phyloP scores from a whole-genome alignment of 2,888 invertebrate species.

The Dicyrtoma fusca region DNA sequence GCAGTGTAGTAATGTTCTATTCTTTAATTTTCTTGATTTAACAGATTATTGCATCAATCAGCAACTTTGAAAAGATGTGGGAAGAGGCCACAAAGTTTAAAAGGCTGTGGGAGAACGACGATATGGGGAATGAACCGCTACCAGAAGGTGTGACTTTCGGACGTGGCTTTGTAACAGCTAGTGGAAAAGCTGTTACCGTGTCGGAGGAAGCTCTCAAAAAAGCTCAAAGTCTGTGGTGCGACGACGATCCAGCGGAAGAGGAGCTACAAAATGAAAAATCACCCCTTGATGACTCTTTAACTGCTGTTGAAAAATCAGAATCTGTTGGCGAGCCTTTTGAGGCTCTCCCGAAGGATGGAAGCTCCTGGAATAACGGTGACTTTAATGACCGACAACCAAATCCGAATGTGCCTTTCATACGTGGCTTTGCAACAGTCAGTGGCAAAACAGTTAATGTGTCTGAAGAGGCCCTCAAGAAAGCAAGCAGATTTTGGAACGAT shows the following conservation, averaged over 20 bases:
- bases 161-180: conserved; percentile 57
- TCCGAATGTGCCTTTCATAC: neutral
- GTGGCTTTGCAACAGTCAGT: conserved; percentile 11
- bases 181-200: conserved; percentile 60
- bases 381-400: neutral
- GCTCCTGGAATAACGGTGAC: conserved; percentile 56
- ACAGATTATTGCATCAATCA: too few relatives aligned
- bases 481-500: conserved; percentile 57
- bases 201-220: conserved; percentile 58
- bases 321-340: neutral
- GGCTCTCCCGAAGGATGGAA: conserved; percentile 57
- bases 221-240: conserved; percentile 58
- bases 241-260: conserved; percentile 28
- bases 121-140: too few relatives aligned
- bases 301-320: conserved; percentile 12
- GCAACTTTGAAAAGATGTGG: too few relatives aligned
- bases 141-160: too few relatives aligned
- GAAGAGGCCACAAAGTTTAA: too few relatives aligned
- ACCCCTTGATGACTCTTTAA: neutral
- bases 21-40: too few relatives aligned
- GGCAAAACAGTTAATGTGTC: conserved; percentile 17
- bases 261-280: neutral
- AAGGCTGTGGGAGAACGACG: too few relatives aligned
- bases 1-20: too few relatives aligned
- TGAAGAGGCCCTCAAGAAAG: conserved; percentile 49